Conservation (phyloP, 2,797 vertebrate genomes). For the Helicolenus hilgendorfi region DNA sequence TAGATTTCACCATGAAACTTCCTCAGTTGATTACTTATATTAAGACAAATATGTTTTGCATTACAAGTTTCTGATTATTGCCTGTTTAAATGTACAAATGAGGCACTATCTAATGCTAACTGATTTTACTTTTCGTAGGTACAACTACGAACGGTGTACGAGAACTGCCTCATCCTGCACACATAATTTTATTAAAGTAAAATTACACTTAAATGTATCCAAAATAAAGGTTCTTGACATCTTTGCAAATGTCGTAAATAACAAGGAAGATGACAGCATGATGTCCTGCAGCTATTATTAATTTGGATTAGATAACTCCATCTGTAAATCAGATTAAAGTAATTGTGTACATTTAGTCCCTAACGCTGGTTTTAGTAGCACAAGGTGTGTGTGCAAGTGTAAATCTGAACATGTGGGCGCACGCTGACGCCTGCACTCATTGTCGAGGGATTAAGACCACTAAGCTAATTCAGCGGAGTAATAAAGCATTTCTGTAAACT, state of each 20-base stretch:
- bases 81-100: too few relatives aligned
- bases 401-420: slow-evolving; percentile 4
- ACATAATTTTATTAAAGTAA: background rate
- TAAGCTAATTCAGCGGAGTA: slow-evolving; percentile 76
- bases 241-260: background rate
- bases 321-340: background rate
- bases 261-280: background rate
- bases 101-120: too few relatives aligned
- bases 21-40: too few relatives aligned
- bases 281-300: background rate
- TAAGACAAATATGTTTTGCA: too few relatives aligned
- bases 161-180: background rate
- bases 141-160: rapidly evolving
- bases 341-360: background rate
- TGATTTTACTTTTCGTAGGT: too few relatives aligned
- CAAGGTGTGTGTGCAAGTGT: background rate
- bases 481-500: slow-evolving; percentile 79
- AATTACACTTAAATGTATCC: too few relatives aligned
- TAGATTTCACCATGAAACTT: too few relatives aligned
- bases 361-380: background rate
- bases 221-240: background rate
- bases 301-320: background rate
- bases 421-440: slow-evolving; percentile 29
- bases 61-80: too few relatives aligned
- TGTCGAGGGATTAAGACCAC: slow-evolving; percentile 75